Base-by-base conservation (phyloP, 92 coral and sea anemone genomes). In the Micromussa lordhowensis region DNA sequence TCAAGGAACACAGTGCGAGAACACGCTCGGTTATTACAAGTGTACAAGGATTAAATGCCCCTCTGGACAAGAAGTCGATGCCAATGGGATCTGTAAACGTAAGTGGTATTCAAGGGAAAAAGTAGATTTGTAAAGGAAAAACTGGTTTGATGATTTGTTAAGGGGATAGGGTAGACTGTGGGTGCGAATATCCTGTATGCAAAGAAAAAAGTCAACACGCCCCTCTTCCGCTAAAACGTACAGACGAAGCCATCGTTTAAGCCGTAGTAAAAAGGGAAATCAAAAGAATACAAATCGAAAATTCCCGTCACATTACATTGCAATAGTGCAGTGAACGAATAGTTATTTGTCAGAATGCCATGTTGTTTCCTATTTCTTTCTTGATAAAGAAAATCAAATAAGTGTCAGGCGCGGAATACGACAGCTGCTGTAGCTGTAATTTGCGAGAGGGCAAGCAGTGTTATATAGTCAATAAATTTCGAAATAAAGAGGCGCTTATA, bases 11-110 rank as follows among this genome's bases (percentile, higher is more conserved):
- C 34, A 19, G 35, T 81, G 86, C 76, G 77, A 85, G 75, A 85
- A 85, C 88, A 81, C 91, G 15, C 40, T 35, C 15, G 93, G 93
- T 3, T 80, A 87, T 7, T 88, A 82, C 82, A 87, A 63, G 40
- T 91, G 94, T 80, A 17, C 53, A 31, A 21, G 44, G 13, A 49
- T 49, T 13, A 21, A 11, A 64, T 83, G 91, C 51, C 78, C 85
- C 1, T 58, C 80, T 4, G 92, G 89, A 30, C 87, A 75, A 28
- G 84, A 76, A 71, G 66, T 83, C 68, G 68, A 32, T 59, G 88
- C 80, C 18, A 35, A 89, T 26, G 91, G 94, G n/a, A 32, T 26
- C 22, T 91, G 94, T 73, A 75, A 77, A 68, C 81, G 94, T 91
- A 71, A 72, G 90, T 51, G 38, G 35, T 29, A 29, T 61, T 61